phyloP scores from a whole-genome alignment of 1,140 invertebrate species.

The Pseudachorutes palmiensis region DNA sequence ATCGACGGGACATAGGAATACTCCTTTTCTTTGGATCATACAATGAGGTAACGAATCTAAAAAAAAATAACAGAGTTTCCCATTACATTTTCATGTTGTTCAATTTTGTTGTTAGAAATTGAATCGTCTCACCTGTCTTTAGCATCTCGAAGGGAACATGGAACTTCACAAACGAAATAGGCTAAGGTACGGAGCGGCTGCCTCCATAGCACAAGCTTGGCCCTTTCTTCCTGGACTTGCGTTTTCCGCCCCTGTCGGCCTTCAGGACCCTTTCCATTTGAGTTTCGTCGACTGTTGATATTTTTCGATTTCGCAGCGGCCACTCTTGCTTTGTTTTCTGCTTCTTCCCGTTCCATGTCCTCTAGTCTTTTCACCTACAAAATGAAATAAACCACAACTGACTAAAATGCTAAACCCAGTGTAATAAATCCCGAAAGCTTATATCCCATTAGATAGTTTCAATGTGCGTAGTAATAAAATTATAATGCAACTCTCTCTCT shows the following conservation, averaged over 20 bases:
- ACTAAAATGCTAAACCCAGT: too few relatives aligned
- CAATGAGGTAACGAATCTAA: constrained; percentile 29
- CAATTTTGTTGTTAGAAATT: not conserved
- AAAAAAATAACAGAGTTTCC: constrained; percentile 1
- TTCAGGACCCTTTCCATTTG: constrained; percentile 22
- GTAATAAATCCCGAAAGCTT: too few relatives aligned
- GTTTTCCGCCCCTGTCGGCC: constrained; percentile 5
- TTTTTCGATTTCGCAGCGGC: not conserved
- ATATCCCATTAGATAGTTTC: too few relatives aligned
- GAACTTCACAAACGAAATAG: constrained; percentile 71
- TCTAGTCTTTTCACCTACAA: constrained; percentile 32
- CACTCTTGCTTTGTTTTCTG: constrained; percentile 20
- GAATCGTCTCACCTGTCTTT: constrained; percentile 23
- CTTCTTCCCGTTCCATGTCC: constrained; percentile 30
- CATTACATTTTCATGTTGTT: not conserved
- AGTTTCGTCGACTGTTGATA: constrained; percentile 5
- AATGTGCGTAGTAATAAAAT: too few relatives aligned
- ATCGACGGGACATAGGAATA: constrained; percentile 27
- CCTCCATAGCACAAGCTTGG: constrained; percentile 74
- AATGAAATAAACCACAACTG: constrained; percentile 16
- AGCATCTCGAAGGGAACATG: constrained; percentile 30
- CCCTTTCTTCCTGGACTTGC: constrained; percentile 41
- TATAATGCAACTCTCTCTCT: too few relatives aligned
- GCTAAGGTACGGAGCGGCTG: constrained; percentile 71
- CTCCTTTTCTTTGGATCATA: constrained; percentile 26